phyloP scores from a whole-genome alignment of 2,797 vertebrate genomes.

The Jordanella pulchra region DNA sequence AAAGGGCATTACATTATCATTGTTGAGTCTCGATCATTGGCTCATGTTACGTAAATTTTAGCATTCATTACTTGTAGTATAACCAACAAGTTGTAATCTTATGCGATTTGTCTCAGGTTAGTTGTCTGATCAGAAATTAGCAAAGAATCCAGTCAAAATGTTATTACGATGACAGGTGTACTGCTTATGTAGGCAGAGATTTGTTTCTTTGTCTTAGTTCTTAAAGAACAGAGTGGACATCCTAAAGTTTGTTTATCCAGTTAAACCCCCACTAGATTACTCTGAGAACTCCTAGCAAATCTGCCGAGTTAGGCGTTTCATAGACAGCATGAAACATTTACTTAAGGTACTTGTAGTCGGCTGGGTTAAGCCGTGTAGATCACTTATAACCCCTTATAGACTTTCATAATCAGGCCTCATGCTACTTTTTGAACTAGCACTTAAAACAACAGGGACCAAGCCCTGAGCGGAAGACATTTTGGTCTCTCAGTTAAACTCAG shows the following conservation, averaged over 20 bases:
- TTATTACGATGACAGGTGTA: slow-evolving; percentile 18
- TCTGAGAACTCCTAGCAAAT: slow-evolving; percentile 50
- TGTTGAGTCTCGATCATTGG: slow-evolving; percentile 35
- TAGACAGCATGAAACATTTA: slow-evolving; percentile 53
- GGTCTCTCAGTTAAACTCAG: slow-evolving; percentile 49
- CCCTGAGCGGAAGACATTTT: slow-evolving; percentile 57
- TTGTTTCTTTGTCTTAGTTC: slow-evolving; percentile 20
- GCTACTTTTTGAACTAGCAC: slow-evolving; percentile 77
- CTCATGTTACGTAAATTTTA: slow-evolving; percentile 20
- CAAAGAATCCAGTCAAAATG: slow-evolving; percentile 32
- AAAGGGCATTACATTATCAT: slow-evolving; percentile 67
- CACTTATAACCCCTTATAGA: slow-evolving; percentile 60
- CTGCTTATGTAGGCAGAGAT: slow-evolving; percentile 21
- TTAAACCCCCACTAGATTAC: slow-evolving; percentile 37
- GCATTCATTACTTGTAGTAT: slow-evolving; percentile 24
- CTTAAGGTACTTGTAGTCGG: slow-evolving; percentile 66
- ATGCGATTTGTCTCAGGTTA: slow-evolving; percentile 18
- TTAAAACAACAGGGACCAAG: slow-evolving; percentile 76
- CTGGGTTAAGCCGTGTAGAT: slow-evolving; percentile 48
- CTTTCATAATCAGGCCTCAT: slow-evolving; percentile 69
- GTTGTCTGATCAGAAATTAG: slow-evolving; percentile 1
- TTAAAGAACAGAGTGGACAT: slow-evolving; percentile 29
- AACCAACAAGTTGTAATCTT: slow-evolving; percentile 29
- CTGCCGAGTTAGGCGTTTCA: slow-evolving; percentile 33
- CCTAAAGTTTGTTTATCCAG: slow-evolving; percentile 39